Evolutionary conservation across 2,113 vertebrate species (phyloP), one percentile per base, ranked within the genome.

Genomic region (Aix galericulata): DNA sequence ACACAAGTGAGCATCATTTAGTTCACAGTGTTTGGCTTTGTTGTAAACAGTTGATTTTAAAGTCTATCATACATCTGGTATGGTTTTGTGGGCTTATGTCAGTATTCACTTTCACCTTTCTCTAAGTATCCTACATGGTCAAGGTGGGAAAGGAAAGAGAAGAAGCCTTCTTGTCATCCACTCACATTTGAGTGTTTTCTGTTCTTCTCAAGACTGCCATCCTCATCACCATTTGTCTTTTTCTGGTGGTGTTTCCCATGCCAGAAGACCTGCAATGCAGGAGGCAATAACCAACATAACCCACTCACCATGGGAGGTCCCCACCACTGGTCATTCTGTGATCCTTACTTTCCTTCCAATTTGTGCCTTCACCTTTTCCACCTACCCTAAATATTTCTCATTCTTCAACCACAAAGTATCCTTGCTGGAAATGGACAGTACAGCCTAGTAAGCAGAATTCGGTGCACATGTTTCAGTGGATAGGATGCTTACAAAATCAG

Each of bases 301-400:
- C 18, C 36, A 64, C 26, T 3, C 26, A 40, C 42, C 16, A 3
- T 0, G 13, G 29, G 9, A 73, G 4, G 4, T 34, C 55, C 23
- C 14, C 18, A 59, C 8, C 31, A 63, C 40, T 67, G 17, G 8
- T 16, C 5, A 5, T 72, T 50, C 31, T 1, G 0, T 69, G 27
- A 13, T 7, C 91, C n/a, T 36, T 67, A 15, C 74, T 67, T 78
- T 50, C 17, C 15, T 91, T 64, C 48, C 17, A 4, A 6, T 53
- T 69, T 10, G 63, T 5, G 12, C 27, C n/a, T 81, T 3, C 22
- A 6, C 2, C 17, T 34, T 77, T 84, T 84, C 36, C 22, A 50
- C 9, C 17, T 44, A 20, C 26, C 11, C 6, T 29, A 81, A 38
- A 14, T 36, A 23, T 40, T 67, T 75, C 53, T 40, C 6, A 8